Base-by-base conservation (phyloP, 2,797 vertebrate species). In the Gadopsis bispinosus region DNA sequence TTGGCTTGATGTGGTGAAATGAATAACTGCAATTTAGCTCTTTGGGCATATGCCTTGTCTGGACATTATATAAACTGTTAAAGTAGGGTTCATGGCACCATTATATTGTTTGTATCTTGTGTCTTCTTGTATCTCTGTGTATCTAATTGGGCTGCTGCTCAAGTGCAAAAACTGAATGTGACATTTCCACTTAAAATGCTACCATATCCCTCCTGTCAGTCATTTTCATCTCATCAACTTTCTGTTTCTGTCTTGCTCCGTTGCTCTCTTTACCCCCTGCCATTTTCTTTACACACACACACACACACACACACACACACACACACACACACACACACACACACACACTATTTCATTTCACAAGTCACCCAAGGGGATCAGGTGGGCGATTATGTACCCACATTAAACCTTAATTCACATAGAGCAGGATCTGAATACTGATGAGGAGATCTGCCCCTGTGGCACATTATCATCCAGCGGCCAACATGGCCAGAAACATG, bases 371-470 rank as follows among this genome's bases (percentile, higher is more conserved):
- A 47, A 56, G 65, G 83, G 90, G 83, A 91, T 93, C 91, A 93
- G 91, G 88, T 93, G 91, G 91, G 80, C 66, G 68, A 93, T 93
- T 90, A 91, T 76, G 56, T 70, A 47, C 7, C 12, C 78, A 86
- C 86, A 90, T 92, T 92, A 91, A 88, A 83, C 75, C 81, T 85
- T 88, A 90, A 93, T 88, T 90, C 86, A 84, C 87, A 87, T 83
- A 79, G 70, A 77, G 63, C 71, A 84, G 80, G 82, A 80, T 90
- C 35, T 92, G 93, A 94, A 95, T 95, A 80, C 89, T 92, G 85
- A 95, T 94, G 88, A 94, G 90, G 75, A 88, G 91, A 93, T 94
- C 86, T 88, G 87, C 74, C 82, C 79, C 72, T 70, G 55, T 73
- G 73, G 59, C 80, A 70, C 79, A 84, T 77, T 77, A 81, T 88